Base-by-base conservation (phyloP, 2,113 vertebrate genomes). In the Plectropomus leopardus region DNA sequence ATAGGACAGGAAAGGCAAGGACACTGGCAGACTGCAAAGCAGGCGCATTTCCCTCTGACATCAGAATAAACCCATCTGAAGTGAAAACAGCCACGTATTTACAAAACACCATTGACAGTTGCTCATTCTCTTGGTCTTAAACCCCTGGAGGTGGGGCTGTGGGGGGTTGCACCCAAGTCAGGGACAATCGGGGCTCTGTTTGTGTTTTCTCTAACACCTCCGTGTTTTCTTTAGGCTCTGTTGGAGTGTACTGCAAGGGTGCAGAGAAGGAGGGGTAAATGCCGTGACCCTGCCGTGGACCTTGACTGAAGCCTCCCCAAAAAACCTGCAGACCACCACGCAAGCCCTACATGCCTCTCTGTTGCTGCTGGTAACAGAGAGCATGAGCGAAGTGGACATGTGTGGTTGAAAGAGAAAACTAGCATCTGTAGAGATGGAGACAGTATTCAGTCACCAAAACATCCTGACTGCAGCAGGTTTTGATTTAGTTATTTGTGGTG, bases 141-240 rank as follows among this genome's bases (percentile, higher is more conserved):
- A 84, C 77, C 71, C 75, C 42, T 65, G 55, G 84, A 76, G 83
- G 79, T 82, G 70, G 83, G 64, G 75, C 82, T 19, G 34, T 45
- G 42, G 69, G 58, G 78, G 73, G 73, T 72, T 78, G 80, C 85
- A 86, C 85, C 86, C 76, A 48, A 85, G 58, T 63, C 61, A n/a
- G 86, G 78, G 72, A 93, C 92, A 94, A 94, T 93, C 55, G 54
- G 51, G 69, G 66, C 87, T 92, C 91, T 94, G 92, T 93, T 92
- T 83, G 88, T 88, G 86, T 92, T 92, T 85, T 93, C 85, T 86
- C 86, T 83, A 65, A 83, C 82, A 90, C 73, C 90, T 86, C 90
- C 36, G 50, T 86, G 84, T 87, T 90, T 86, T 88, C 73, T 88
- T 85, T 80, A 61, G 91, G 81, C 69, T 91, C 83, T 87, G 78